Base-by-base conservation (phyloP, 1,140 invertebrate species). In the Stratiolaelaps scimitus region DNA sequence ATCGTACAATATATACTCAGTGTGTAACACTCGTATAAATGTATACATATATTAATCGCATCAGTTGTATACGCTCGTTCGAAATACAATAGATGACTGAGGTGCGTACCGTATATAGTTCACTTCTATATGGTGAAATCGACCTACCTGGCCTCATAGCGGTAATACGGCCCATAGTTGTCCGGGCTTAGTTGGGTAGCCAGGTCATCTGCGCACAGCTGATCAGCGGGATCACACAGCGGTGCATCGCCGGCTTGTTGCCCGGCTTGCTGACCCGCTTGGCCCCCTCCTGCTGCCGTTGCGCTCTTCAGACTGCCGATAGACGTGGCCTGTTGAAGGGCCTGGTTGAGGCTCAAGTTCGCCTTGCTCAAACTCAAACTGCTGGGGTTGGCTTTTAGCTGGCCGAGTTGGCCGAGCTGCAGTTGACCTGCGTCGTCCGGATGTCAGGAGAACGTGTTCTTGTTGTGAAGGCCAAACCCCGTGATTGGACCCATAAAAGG, bases 371-470 rank as follows among this genome's bases (percentile, higher is more conserved):
- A 34, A 34, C 53, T 60, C 53, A 60, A 34, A 23, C 53, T 60
- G 53, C 23, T 60, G 17, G 53, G 53, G 23, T 60, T 60, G 53
- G 53, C 53, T 34, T 60, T 60, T 26, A 60, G 34, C 34, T 40
- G 53, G 23, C 53, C 53, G 26, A 60, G 26, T 60, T 60, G 53
- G 17, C 26, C 53, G 20, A 60, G 26, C 34, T 40, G 34, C 34
- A 40, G 53, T 60, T 60, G 53, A 29, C 34, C 53, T 40, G 34
- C 34, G 34, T 60, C 53, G 53, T 60, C 53, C 26, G 26, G 53
- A 60, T 60, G 53, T 60, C 53, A 60, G 53, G 53, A 60, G 10
- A 60, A 60, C n/a, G 53, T 60, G 53, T 60, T 60, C 53, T 60
- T 60, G 53, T 60, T 60, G 53, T 60, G 53, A 34, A 60, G 53